phyloP scores from a whole-genome alignment of 2,888 invertebrate genomes.

The Cyaniris semiargus region DNA sequence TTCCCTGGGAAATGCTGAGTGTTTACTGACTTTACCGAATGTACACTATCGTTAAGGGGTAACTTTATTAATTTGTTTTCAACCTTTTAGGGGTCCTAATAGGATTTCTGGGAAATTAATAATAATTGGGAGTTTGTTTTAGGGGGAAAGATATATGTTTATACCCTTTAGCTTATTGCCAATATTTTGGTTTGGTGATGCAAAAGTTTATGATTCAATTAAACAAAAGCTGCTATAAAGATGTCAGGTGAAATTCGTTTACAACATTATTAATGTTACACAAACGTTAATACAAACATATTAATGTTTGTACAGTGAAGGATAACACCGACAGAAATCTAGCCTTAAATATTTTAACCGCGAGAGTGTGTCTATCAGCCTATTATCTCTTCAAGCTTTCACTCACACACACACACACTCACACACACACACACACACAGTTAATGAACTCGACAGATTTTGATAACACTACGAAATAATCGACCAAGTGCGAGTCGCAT shows the following conservation, averaged over 20 bases:
- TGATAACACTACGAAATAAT: no score
- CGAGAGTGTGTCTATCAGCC: no score
- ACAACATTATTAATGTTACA: no score
- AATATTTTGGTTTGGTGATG: background rate
- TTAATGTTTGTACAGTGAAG: no score
- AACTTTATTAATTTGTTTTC: slow-evolving; percentile 29
- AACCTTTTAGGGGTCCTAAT: slow-evolving; percentile 23
- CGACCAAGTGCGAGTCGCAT: no score
- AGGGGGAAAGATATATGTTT: background rate
- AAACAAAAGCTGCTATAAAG: background rate
- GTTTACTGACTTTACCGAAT: slow-evolving; percentile 22
- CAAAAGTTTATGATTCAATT: background rate
- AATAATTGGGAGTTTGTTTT: slow-evolving; percentile 1
- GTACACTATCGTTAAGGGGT: slow-evolving; percentile 25
- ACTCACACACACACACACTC: no score
- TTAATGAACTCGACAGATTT: no score
- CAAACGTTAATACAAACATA: no score
- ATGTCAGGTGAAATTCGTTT: background rate
- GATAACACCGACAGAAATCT: no score
- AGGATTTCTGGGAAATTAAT: slow-evolving; percentile 16
- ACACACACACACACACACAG: no score
- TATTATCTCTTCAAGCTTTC: no score
- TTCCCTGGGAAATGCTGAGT: slow-evolving; percentile 16
- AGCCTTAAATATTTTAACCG: no score
- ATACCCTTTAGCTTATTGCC: background rate